Percentiles rank a stretch among this genome's conserved stretches.
phyloP scores from a whole-genome alignment of 2,888 invertebrate species.

The Drosophila phalerata region DNA sequence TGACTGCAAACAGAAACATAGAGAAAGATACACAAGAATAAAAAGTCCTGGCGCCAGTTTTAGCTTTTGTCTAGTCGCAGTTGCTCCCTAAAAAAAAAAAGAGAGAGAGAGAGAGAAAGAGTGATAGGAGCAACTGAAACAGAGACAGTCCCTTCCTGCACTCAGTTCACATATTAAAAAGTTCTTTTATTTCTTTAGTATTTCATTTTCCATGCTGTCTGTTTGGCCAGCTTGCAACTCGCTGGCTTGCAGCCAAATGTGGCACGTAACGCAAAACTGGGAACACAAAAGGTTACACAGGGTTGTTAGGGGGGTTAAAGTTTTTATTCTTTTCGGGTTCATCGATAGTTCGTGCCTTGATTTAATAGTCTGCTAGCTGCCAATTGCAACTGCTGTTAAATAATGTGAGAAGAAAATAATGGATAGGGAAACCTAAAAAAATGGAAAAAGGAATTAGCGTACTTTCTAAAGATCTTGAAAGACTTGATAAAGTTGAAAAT shows the following conservation, averaged over 20 bases:
- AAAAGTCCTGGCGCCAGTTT: constrained; percentile 59
- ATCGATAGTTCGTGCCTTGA: constrained; percentile 79
- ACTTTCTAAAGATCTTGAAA: not conserved
- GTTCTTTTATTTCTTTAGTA: constrained; percentile 60
- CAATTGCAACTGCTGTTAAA: constrained; percentile 65
- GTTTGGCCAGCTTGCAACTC: constrained; percentile 28
- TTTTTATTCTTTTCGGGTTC: constrained; percentile 49
- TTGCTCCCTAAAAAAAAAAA: constrained; percentile 11
- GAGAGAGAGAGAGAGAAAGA: not conserved
- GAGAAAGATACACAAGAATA: constrained; percentile 1
- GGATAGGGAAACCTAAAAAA: too few relatives aligned
- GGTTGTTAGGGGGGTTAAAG: not conserved
- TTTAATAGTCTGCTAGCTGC: constrained; percentile 75
- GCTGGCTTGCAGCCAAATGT: constrained; percentile 69
- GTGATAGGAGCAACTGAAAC: not conserved
- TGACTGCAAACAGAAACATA: constrained; percentile 27
- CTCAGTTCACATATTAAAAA: constrained; percentile 65
- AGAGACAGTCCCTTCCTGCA: not conserved
- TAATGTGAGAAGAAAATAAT: constrained; percentile 31
- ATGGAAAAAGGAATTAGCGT: not conserved
- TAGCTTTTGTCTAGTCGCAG: constrained; percentile 66
- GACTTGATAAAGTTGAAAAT: not conserved
- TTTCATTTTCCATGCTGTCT: constrained; percentile 44
- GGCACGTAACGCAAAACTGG: constrained; percentile 41
- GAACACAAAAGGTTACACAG: constrained; percentile 4